phyloP scores from a whole-genome alignment of 1,140 invertebrate genomes.

The Eurosta solidaginis region DNA sequence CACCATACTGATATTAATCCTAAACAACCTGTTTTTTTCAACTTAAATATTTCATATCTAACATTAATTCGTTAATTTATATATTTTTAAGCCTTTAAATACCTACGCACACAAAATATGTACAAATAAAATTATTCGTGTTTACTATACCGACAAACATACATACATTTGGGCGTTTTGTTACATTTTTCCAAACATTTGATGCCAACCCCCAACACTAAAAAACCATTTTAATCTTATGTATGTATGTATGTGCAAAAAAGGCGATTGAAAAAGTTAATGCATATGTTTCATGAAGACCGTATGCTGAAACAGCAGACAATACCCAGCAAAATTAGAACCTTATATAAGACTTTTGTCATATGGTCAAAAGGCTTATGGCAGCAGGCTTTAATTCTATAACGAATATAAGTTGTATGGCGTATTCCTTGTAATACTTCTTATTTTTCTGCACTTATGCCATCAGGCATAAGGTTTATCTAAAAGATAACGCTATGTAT shows the following conservation, averaged over 20 bases:
- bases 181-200: background rate
- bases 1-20: background rate
- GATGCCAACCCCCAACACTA: background rate
- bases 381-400: no score
- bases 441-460: no score
- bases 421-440: no score
- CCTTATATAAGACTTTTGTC: background rate
- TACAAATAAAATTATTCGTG: slow-evolving; percentile 31
- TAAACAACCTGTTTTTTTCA: slow-evolving; percentile 29
- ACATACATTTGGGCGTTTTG: background rate
- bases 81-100: slow-evolving; percentile 32
- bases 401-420: no score
- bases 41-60: background rate
- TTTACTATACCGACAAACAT: background rate
- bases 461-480: no score
- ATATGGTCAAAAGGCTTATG: no score
- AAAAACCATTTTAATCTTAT: background rate
- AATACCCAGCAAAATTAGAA: background rate
- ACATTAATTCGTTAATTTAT: slow-evolving; percentile 32
- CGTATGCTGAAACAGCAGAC: background rate
- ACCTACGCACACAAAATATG: slow-evolving; percentile 48
- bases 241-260: background rate
- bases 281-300: background rate
- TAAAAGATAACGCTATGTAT: no score
- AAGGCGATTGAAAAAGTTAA: background rate